phyloP scores from a whole-genome alignment of 2,113 vertebrate genomes.

The Eclectus roratus region DNA sequence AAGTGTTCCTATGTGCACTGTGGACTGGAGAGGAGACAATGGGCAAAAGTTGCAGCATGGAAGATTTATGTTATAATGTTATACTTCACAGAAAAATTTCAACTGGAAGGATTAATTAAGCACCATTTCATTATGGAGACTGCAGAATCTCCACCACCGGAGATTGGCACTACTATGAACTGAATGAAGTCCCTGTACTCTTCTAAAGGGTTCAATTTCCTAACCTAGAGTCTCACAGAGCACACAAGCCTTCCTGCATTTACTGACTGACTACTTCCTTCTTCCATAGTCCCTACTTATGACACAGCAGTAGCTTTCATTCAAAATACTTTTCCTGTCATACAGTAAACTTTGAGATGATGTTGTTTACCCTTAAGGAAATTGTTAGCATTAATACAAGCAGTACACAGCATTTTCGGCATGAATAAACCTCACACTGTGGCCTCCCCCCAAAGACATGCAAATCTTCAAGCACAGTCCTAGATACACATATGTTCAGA shows the following conservation, averaged over 20 bases:
- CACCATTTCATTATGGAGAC: not conserved
- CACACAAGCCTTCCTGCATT: not conserved
- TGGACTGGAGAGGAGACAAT: not conserved
- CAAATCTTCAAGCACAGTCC: not conserved
- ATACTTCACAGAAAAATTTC: not conserved
- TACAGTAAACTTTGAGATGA: not conserved
- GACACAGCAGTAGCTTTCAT: rapidly evolving
- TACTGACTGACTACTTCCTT: not conserved
- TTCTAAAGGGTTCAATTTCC: not conserved
- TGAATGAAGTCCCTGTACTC: not conserved
- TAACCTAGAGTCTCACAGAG: not conserved
- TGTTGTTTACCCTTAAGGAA: not conserved
- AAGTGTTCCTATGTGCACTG: not conserved
- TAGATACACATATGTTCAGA: not conserved
- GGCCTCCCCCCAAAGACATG: not conserved
- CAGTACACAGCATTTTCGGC: not conserved
- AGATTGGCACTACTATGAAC: not conserved
- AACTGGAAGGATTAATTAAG: not conserved
- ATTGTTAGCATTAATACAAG: not conserved
- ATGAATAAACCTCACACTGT: not conserved
- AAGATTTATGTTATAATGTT: not conserved
- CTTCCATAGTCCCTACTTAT: not conserved
- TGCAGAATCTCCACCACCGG: not conserved
- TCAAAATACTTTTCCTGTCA: not conserved
- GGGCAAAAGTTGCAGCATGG: not conserved